These are phyloP conservation scores for Pipistrellus pipistrellus DNA, from an alignment of 2,797 vertebrate species.

Conservation along the genomic window DNA sequence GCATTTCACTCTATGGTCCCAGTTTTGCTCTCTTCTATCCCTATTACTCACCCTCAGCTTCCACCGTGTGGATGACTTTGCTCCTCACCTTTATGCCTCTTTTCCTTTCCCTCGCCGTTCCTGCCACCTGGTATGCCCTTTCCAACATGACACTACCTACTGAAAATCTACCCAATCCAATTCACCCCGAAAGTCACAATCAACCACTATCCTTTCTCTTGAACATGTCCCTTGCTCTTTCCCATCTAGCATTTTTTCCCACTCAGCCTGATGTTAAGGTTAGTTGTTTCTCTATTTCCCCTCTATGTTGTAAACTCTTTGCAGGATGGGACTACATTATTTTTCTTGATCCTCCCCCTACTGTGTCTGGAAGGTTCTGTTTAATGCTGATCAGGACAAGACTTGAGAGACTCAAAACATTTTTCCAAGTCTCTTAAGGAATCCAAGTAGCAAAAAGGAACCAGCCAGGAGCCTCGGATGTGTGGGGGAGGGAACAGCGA, in stretches of 20 bases:
- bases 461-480: not conserved
- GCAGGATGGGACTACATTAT: not conserved
- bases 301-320: not conserved
- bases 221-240: not conserved
- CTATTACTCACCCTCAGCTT: not conserved
- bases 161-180: too few relatives aligned
- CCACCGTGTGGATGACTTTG: rapidly evolving
- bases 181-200: not conserved
- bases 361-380: not conserved
- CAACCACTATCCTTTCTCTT: not conserved
- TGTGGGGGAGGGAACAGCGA: rapidly evolving
- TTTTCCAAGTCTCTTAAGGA: not conserved
- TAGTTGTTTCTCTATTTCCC: not conserved
- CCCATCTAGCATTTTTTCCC: not conserved
- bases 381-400: not conserved
- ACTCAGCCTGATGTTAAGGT: not conserved
- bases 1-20: not conserved
- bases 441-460: not conserved
- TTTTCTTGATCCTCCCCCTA: not conserved
- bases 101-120: not conserved
- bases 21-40: not conserved
- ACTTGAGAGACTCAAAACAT: not conserved
- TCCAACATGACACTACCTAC: not conserved
- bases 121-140: not conserved
- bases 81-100: rapidly evolving